These are phyloP conservation scores for Temnothorax ravouxi DNA, from an alignment of 2,888 invertebrate genomes.

Conservation along the genomic window DNA sequence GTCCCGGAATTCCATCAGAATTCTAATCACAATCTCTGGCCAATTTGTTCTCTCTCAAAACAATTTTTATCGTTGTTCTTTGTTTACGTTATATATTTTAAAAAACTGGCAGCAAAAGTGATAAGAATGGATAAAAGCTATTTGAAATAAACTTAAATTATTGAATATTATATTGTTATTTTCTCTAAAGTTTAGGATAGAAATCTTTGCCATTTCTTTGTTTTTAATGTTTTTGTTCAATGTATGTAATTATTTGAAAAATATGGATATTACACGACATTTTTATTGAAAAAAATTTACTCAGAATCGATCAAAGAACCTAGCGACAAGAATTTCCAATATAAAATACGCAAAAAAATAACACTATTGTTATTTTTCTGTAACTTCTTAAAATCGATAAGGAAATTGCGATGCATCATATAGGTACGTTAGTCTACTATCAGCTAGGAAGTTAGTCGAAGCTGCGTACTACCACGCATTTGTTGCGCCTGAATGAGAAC, in stretches of 20 bases:
- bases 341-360: neutral
- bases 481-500: neutral
- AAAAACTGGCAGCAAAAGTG: neutral
- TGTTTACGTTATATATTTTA: neutral
- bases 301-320: neutral
- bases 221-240: neutral
- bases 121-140: neutral
- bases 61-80: neutral
- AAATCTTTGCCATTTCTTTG: neutral
- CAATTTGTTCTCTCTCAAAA: neutral
- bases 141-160: neutral
- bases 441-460: neutral
- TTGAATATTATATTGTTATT: neutral
- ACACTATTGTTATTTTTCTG: neutral
- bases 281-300: neutral
- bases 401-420: neutral
- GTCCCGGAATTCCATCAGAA: constrained; percentile 7
- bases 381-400: neutral
- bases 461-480: neutral
- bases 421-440: neutral
- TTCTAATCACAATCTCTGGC: neutral
- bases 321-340: neutral
- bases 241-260: neutral
- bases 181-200: neutral
- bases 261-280: neutral